These are phyloP conservation scores for Trachelus troglodyta DNA, from an alignment of 2,888 invertebrate genomes.

Conservation along the genomic window DNA sequence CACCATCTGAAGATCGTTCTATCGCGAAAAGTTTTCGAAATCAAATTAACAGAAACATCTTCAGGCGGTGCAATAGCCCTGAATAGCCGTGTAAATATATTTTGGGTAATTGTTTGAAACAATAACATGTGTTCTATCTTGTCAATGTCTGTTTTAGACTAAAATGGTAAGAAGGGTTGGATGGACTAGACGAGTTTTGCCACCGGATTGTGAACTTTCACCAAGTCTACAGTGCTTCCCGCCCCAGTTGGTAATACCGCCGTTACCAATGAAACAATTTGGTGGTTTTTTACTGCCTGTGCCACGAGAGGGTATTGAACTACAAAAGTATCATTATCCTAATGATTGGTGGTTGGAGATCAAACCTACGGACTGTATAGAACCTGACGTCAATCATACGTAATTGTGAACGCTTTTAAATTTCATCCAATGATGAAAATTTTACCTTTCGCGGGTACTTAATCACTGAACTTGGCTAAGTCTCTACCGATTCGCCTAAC, in stretches of 20 bases:
- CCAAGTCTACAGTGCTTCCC: slow-evolving; percentile 70
- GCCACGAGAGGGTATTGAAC: slow-evolving; percentile 70
- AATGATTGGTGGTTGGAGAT: slow-evolving; percentile 71
- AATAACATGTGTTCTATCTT: neutral
- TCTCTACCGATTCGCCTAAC: too few species aligned
- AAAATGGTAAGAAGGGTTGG: slow-evolving; percentile 69
- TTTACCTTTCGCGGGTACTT: too few species aligned
- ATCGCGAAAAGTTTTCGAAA: too few species aligned
- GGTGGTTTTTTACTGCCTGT: slow-evolving; percentile 68
- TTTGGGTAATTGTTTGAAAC: neutral
- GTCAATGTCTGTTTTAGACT: slow-evolving; percentile 49
- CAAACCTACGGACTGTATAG: slow-evolving; percentile 64
- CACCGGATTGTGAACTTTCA: slow-evolving; percentile 69
- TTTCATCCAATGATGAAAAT: too few species aligned
- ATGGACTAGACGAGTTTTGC: slow-evolving; percentile 68
- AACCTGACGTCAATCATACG: slow-evolving; percentile 41
- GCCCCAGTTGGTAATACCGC: slow-evolving; percentile 65
- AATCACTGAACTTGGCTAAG: too few species aligned
- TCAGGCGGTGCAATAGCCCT: too few species aligned
- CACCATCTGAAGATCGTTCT: neutral
- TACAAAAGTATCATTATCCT: slow-evolving; percentile 72
- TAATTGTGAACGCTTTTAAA: slow-evolving; percentile 27
- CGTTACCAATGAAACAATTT: slow-evolving; percentile 67
- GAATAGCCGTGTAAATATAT: neutral
- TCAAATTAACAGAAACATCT: too few species aligned